phyloP scores from a whole-genome alignment of 2,113 vertebrate species.

The Gnathonemus echidnorhynchus region DNA sequence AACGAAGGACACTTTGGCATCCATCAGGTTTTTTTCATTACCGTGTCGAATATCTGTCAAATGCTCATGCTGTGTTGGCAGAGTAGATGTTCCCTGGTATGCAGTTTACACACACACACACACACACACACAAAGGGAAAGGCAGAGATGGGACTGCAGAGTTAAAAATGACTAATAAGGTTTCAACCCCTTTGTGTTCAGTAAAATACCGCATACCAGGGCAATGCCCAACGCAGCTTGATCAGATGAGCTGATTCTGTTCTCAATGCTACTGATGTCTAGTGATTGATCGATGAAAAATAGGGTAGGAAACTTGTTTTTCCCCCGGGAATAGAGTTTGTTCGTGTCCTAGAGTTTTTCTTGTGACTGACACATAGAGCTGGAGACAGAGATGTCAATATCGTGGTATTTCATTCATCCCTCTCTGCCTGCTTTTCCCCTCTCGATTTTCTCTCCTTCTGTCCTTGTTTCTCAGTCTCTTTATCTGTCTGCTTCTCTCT shows the following conservation, averaged over 20 bases:
- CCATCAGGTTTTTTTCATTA: not conserved
- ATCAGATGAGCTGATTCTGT: not conserved
- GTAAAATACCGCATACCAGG: not conserved
- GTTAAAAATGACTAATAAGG: not conserved
- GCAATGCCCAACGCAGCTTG: not conserved
- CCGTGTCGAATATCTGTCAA: not conserved
- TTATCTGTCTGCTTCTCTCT: conserved; percentile 21
- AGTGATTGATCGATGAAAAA: not conserved
- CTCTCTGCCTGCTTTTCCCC: not conserved
- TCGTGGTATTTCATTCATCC: not conserved
- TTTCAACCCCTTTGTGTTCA: not conserved
- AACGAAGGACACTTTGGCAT: not conserved
- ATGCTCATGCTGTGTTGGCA: not conserved
- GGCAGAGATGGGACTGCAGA: not conserved
- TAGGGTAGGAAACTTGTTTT: not conserved
- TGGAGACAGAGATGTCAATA: not conserved
- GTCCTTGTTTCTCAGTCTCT: conserved; percentile 25
- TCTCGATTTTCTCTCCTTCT: not conserved
- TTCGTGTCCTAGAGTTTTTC: not conserved
- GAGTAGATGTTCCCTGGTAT: not conserved
- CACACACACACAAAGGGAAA: not conserved
- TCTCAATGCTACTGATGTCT: not conserved
- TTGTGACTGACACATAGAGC: not conserved
- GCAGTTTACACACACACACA: not conserved
- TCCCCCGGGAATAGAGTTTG: not conserved